Conservation (phyloP, 2,113 vertebrate species). For the Himantopus leucocephalus region DNA sequence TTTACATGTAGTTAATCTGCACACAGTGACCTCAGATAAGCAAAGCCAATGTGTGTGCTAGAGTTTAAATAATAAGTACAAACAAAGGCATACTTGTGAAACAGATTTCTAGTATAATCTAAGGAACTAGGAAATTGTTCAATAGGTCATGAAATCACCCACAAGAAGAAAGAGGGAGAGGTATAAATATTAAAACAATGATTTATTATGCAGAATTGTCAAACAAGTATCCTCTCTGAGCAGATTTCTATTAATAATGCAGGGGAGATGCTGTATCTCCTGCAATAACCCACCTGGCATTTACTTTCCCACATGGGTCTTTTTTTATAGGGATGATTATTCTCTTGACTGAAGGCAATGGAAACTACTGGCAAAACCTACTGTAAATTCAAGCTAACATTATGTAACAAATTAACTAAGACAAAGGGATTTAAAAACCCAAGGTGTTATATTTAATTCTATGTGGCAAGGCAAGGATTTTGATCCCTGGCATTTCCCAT, state of each 20-base stretch:
- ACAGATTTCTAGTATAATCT: slow-evolving; percentile 40
- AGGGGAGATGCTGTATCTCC: background rate
- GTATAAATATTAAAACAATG: slow-evolving; percentile 38
- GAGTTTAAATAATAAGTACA: slow-evolving; percentile 14
- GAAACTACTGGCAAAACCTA: background rate
- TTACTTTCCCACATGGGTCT: background rate
- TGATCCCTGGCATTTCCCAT: background rate
- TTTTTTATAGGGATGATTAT: background rate
- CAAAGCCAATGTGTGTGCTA: background rate
- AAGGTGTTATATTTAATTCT: background rate
- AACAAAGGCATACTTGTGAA: slow-evolving; percentile 14
- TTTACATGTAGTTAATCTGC: background rate
- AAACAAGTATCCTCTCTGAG: background rate
- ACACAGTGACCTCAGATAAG: background rate
- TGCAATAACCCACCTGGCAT: background rate
- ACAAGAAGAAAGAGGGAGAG: background rate
- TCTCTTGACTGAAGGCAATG: background rate
- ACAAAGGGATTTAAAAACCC: background rate
- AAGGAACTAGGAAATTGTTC: slow-evolving; percentile 30
- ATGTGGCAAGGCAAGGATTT: background rate
- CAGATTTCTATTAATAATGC: slow-evolving; percentile 1
- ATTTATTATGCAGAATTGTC: background rate
- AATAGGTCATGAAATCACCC: slow-evolving; percentile 46
- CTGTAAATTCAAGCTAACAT: background rate
- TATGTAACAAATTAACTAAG: background rate